These are phyloP conservation scores for Drosophila pseudotakahashii DNA, from an alignment of 2,888 invertebrate genomes.

Conservation along the genomic window DNA sequence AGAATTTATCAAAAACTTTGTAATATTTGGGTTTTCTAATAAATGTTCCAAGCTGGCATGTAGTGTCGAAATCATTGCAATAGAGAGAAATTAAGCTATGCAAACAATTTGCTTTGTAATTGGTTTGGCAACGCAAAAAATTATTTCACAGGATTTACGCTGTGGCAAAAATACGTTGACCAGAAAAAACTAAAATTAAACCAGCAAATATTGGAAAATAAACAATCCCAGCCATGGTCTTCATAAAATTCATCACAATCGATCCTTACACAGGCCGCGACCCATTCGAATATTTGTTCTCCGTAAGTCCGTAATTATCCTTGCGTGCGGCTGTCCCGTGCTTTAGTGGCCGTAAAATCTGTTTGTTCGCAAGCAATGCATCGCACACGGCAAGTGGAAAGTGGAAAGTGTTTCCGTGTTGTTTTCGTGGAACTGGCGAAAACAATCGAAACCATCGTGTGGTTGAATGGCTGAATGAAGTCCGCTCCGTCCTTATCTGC, in stretches of 20 bases:
- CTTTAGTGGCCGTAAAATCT: constrained; percentile 34
- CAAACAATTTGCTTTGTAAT: neutral
- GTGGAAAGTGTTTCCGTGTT: constrained; percentile 1
- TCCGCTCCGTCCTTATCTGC: constrained; percentile 25
- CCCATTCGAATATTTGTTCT: constrained; percentile 10
- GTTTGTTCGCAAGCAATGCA: constrained; percentile 38
- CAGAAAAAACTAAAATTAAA: neutral
- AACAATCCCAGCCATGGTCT: neutral
- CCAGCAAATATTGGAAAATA: neutral
- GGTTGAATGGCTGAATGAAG: constrained; percentile 3
- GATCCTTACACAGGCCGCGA: neutral
- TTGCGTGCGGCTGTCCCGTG: constrained; percentile 29
- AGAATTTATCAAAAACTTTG: neutral
- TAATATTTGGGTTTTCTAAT: neutral
- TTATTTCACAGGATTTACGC: neutral
- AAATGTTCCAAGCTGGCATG: no score
- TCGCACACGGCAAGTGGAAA: constrained; percentile 9
- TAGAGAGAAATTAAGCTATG: neutral
- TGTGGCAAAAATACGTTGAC: neutral
- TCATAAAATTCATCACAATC: neutral
- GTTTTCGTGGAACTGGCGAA: constrained; percentile 1
- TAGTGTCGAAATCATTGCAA: neutral
- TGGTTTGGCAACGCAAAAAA: neutral
- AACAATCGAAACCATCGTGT: constrained; percentile 16
- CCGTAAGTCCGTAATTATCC: constrained; percentile 26